phyloP scores from a whole-genome alignment of 2,113 vertebrate genomes.

The Hemichromis elongatus region DNA sequence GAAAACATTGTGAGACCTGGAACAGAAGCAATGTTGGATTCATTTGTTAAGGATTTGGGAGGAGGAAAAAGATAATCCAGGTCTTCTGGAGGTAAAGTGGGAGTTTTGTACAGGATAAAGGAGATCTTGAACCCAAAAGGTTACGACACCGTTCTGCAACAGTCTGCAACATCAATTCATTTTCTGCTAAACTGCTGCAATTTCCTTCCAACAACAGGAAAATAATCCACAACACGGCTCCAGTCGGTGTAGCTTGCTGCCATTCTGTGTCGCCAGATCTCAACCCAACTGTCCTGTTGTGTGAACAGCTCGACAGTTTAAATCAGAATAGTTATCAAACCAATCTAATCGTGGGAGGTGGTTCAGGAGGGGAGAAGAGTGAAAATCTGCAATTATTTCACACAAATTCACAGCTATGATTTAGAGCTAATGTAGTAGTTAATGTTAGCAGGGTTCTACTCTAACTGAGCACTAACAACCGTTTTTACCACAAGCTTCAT shows the following conservation, averaged over 20 bases:
- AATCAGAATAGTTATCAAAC: background rate
- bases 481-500: background rate
- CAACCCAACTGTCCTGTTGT: background rate
- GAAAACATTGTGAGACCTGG: background rate
- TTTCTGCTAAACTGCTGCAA: background rate
- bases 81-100: background rate
- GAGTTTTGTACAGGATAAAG: background rate
- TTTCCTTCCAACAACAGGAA: background rate
- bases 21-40: background rate
- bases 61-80: background rate
- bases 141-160: background rate
- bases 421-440: too few species aligned
- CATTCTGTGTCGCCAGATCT: background rate
- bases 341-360: background rate
- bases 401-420: background rate
- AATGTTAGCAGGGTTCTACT: background rate
- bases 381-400: accelerated
- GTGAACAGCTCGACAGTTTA: background rate
- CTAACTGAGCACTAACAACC: too few species aligned
- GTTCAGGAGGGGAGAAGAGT: background rate
- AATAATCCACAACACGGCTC: background rate
- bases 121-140: background rate
- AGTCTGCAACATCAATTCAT: background rate
- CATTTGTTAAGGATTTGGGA: background rate
- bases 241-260: background rate